These are phyloP conservation scores for Aphrophora alni DNA, from an alignment of 2,888 invertebrate species.

Conservation along the genomic window DNA sequence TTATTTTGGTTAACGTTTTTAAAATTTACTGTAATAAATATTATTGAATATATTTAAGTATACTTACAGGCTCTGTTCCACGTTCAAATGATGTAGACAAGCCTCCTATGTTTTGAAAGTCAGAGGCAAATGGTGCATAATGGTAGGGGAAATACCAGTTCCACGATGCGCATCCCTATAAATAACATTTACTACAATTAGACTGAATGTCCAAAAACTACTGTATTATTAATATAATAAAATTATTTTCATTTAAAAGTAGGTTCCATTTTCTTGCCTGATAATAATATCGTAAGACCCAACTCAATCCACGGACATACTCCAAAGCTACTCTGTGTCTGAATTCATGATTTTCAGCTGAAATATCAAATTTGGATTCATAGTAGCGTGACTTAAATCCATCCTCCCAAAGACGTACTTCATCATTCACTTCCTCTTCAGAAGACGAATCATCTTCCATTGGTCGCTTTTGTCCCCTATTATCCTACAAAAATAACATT, in stretches of 20 bases:
- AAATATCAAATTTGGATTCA: slow-evolving; percentile 90
- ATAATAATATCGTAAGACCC: slow-evolving; percentile 98
- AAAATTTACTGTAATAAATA: no score
- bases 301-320: slow-evolving; percentile 95
- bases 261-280: slow-evolving; percentile 66
- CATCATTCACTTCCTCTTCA: slow-evolving; percentile 72
- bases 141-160: slow-evolving; percentile 99
- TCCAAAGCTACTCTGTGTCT: slow-evolving; percentile 90
- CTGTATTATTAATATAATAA: background rate
- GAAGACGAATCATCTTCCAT: slow-evolving; percentile 58
- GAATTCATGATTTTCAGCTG: slow-evolving; percentile 77
- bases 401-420: slow-evolving; percentile 92
- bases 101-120: slow-evolving; percentile 91
- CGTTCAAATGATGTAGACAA: slow-evolving; percentile 87
- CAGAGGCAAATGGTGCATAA: slow-evolving; percentile 99
- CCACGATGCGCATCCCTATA: slow-evolving; percentile 90
- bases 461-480: slow-evolving; percentile 40
- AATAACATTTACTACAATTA: slow-evolving; percentile 15
- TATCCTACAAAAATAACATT: slow-evolving; percentile 18
- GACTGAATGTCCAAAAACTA: background rate
- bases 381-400: slow-evolving; percentile 99
- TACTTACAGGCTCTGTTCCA: slow-evolving; percentile 83
- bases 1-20: no score
- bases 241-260: background rate
- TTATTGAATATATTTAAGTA: no score